Evolutionary conservation across 2,797 vertebrate species (phyloP), one percentile per base, ranked within the genome.

Genomic region (Pseudochaenichthys georgianus): DNA sequence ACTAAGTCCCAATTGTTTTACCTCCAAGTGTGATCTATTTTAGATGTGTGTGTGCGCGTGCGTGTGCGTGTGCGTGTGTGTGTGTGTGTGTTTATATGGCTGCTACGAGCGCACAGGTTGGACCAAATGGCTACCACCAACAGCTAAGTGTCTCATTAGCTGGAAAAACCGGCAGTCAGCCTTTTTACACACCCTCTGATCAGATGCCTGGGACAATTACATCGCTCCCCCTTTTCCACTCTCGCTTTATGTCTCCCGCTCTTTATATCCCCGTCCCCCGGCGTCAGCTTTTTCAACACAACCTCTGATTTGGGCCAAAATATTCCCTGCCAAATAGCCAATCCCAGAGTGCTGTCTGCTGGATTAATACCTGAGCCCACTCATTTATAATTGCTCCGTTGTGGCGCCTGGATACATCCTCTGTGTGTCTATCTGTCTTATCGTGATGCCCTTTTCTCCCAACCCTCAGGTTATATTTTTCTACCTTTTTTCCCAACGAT

Each of bases 301-400:
- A 70, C 75, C 81, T 67, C 75, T 64, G 81, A 87, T 89, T 90
- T 75, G 57, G 82, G 86, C 90, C 86, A 90, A 85, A 87, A 78
- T 38, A 62, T 46, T 85, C 77, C 69, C 78, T 92, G 92, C 89
- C 90, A 94, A 91, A 85, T 71, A 53, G 57, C 70, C 67, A 68
- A 76, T 88, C 88, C 89, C 88, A 89, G 84, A 92, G 83, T 86
- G 86, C 91, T 77, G 83, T 80, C 68, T 75, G 82, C 81, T 68
- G 87, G 89, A 91, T 94, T 92, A 91, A 92, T 90, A 90, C 90
- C 89, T 77, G 83, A 81, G 73, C 77, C 76, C n/a, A 69, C 85
- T 89, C 77, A 93, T 92, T 90, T 91, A 88, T 90, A 91, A 91
- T 90, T 87, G 87, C 88, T 75, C 88, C 87, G 85, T 77, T 77